These are phyloP conservation scores for Chamaetylas fuelleborni DNA, from an alignment of 2,113 vertebrate species.

Conservation along the genomic window DNA sequence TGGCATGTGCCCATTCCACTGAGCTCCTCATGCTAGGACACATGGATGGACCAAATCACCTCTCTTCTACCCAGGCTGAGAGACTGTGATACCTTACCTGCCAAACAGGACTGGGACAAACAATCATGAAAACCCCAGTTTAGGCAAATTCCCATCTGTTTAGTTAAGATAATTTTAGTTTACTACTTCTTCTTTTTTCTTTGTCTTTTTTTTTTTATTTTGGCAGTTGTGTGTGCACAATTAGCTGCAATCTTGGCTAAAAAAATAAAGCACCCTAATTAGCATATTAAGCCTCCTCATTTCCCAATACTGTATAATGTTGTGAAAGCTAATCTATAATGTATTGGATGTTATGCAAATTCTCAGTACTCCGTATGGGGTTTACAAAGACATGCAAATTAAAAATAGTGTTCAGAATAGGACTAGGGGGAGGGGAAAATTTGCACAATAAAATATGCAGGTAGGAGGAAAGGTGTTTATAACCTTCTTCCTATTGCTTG, in stretches of 20 bases:
- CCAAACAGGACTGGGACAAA: constrained; percentile 15
- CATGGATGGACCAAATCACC: neutral
- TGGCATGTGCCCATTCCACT: neutral
- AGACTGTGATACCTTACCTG: neutral
- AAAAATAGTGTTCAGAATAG: constrained; percentile 51
- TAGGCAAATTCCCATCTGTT: constrained; percentile 52
- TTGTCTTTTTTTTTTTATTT: neutral
- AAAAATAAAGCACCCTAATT: constrained; percentile 52
- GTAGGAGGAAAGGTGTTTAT: constrained; percentile 41
- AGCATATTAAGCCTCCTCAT: constrained; percentile 61
- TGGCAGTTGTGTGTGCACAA: neutral
- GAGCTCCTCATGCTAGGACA: rapidly evolving
- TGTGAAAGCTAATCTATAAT: constrained; percentile 67
- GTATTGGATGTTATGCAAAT: constrained; percentile 63
- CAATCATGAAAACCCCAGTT: neutral
- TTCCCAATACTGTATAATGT: constrained; percentile 61
- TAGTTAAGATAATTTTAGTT: constrained; percentile 62
- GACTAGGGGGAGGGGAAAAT: constrained; percentile 24
- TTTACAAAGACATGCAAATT: constrained; percentile 61
- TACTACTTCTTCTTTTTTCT: neutral
- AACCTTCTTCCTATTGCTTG: constrained; percentile 29
- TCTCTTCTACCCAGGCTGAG: neutral
- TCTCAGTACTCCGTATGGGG: constrained; percentile 28
- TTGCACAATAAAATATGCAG: constrained; percentile 44
- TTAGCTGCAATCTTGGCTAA: constrained; percentile 46